phyloP scores from a whole-genome alignment of 35 echinoderm and acorn worm species.

The Acanthaster planci region DNA sequence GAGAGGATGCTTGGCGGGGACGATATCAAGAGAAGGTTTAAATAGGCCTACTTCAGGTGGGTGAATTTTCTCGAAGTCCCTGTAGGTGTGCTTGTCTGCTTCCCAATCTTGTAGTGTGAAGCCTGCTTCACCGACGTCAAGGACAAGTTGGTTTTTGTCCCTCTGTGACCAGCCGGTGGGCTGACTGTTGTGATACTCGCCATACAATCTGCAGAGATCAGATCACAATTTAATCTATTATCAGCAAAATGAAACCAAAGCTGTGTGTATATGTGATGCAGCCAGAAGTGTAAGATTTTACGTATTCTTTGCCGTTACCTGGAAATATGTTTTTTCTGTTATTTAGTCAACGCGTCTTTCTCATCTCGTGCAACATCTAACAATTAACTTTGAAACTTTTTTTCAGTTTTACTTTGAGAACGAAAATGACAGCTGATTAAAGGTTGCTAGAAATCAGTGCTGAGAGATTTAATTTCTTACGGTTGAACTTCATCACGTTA shows the following conservation, averaged over 20 bases:
- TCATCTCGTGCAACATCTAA: too few species aligned
- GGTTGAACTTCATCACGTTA: not conserved
- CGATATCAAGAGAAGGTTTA: too few species aligned
- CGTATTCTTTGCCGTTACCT: too few species aligned
- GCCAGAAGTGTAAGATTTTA: too few species aligned
- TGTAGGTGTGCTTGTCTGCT: conserved; percentile 23
- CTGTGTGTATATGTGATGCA: too few species aligned
- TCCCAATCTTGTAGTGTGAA: conserved; percentile 30
- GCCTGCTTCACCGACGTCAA: not conserved
- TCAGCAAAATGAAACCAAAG: too few species aligned
- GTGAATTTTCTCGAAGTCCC: conserved; percentile 34
- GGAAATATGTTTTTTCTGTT: too few species aligned
- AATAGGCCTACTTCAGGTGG: conserved; percentile 26
- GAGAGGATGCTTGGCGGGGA: too few species aligned
- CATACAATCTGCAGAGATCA: conserved; percentile 21
- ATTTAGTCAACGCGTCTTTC: too few species aligned
- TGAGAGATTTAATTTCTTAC: not conserved
- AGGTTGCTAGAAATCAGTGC: not conserved
- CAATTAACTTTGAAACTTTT: too few species aligned
- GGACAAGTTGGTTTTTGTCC: not conserved
- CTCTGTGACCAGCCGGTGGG: not conserved
- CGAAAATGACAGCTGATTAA: not conserved
- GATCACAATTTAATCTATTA: too few species aligned
- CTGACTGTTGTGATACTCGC: conserved; percentile 36
- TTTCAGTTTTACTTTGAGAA: not conserved